These are phyloP conservation scores for Diglossa cyanea DNA, from an alignment of 2,797 vertebrate species.

Conservation along the genomic window DNA sequence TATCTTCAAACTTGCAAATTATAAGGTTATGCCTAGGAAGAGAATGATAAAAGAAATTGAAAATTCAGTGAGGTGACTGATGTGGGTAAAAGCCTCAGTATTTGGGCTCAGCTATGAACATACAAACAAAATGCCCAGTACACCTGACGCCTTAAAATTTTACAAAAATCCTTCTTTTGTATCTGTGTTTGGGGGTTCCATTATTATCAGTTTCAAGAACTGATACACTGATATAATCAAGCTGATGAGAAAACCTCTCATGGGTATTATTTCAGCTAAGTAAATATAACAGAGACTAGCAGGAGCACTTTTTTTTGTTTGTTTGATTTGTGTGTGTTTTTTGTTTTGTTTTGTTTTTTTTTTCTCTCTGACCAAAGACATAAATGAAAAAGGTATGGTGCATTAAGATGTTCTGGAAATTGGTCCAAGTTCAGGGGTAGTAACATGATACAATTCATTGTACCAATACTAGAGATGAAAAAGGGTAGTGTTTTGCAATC, in stretches of 20 bases:
- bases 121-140: neutral
- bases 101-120: neutral
- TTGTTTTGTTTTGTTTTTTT: no score
- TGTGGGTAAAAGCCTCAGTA: neutral
- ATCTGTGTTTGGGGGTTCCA: accelerated
- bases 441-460: neutral
- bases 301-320: neutral
- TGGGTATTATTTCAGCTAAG: neutral
- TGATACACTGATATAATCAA: neutral
- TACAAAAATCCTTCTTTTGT: neutral
- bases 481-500: neutral
- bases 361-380: neutral
- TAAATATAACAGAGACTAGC: neutral
- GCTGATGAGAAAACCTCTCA: neutral
- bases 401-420: neutral
- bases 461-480: neutral
- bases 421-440: neutral
- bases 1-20: neutral
- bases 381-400: neutral
- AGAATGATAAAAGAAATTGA: neutral
- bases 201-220: neutral
- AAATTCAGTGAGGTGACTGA: neutral
- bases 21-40: neutral
- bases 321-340: no score
- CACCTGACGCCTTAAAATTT: neutral